These are phyloP conservation scores for Lathronympha strigana DNA, from an alignment of 2,888 invertebrate genomes.

Conservation along the genomic window DNA sequence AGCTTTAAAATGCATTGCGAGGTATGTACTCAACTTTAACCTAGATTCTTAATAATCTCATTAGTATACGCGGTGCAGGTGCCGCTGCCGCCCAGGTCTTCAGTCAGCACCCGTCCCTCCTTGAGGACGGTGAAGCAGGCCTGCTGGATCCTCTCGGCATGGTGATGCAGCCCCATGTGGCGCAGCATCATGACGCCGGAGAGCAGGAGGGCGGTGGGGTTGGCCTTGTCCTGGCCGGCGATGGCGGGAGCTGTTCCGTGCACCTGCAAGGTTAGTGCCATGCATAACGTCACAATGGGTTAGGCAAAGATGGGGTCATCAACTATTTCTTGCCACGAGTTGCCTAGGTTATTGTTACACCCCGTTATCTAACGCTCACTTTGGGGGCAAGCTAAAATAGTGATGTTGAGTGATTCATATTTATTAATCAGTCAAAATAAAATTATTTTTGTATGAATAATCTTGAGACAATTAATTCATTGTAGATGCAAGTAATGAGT, in stretches of 20 bases:
- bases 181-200: constrained; percentile 99
- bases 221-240: constrained; percentile 98
- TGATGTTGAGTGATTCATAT: too few relatives aligned
- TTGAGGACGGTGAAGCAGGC: constrained; percentile 94
- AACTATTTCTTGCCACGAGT: too few relatives aligned
- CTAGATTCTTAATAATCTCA: constrained; percentile 87
- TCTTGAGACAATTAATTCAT: too few relatives aligned
- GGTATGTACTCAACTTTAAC: constrained; percentile 45
- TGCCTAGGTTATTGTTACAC: too few relatives aligned
- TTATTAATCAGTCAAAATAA: too few relatives aligned
- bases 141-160: constrained; percentile 91
- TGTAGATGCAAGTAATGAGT: too few relatives aligned
- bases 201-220: constrained; percentile 97
- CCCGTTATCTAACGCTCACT: too few relatives aligned
- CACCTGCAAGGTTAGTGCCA: constrained; percentile 83
- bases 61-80: constrained; percentile 97
- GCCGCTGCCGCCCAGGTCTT: constrained; percentile 96
- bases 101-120: constrained; percentile 92
- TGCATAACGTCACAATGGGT: constrained; percentile 5
- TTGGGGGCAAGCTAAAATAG: too few relatives aligned
- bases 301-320: too few relatives aligned
- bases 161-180: constrained; percentile 89
- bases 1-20: background rate
- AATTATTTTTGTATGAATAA: too few relatives aligned
- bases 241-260: constrained; percentile 99